These are phyloP conservation scores for Phoeniculus purpureus DNA, from an alignment of 2,797 vertebrate species.

Conservation along the genomic window DNA sequence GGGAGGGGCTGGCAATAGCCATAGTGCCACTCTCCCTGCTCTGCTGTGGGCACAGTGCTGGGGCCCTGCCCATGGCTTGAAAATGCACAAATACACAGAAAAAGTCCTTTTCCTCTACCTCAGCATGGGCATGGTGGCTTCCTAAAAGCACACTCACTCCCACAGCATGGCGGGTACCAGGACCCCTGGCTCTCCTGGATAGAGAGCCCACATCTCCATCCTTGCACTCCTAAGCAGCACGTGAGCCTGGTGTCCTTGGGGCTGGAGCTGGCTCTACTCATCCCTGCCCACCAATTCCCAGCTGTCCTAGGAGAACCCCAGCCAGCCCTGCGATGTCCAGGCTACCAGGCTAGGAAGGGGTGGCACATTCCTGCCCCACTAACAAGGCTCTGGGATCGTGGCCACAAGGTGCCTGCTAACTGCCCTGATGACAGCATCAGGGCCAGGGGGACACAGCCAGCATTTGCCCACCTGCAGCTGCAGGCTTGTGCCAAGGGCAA, in stretches of 20 bases:
- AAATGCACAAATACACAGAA: background rate
- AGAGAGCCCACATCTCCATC: background rate
- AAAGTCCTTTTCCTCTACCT: background rate
- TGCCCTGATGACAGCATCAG: background rate
- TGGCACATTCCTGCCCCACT: slow-evolving; percentile 30
- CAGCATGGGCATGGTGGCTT: background rate
- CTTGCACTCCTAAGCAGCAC: background rate
- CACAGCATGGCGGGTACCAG: too few relatives aligned
- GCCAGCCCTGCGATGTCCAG: background rate
- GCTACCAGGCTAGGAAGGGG: background rate
- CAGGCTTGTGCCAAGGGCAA: background rate
- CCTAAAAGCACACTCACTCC: background rate
- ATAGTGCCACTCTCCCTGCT: background rate
- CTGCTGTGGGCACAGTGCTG: accelerated
- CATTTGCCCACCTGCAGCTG: accelerated
- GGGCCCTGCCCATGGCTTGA: background rate
- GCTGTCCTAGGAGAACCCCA: background rate
- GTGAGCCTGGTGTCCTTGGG: accelerated
- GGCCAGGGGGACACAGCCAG: background rate
- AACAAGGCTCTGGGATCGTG: background rate
- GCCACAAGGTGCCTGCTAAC: background rate
- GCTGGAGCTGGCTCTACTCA: background rate
- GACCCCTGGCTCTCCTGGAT: background rate
- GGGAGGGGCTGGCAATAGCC: background rate
- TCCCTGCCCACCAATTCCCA: background rate